Conservation (phyloP, 2,113 vertebrate species). For the Tenrec ecaudatus region DNA sequence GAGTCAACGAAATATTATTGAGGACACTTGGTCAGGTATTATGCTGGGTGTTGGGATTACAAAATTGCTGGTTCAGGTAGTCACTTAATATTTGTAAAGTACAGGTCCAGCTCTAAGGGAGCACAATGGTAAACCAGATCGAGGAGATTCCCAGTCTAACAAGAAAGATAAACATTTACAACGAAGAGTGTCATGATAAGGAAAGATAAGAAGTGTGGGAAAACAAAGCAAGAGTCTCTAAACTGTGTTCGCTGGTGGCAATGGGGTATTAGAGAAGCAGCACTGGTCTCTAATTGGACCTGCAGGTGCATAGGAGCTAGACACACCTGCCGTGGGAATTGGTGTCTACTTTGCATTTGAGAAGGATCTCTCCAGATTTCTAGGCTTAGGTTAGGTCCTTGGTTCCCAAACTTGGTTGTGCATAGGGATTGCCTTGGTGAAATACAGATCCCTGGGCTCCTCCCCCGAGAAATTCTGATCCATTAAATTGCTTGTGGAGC, state of each 20-base stretch:
- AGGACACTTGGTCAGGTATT: slow-evolving; percentile 12
- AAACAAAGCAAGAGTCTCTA: slow-evolving; percentile 45
- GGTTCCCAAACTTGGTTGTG: too few species aligned
- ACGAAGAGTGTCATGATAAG: slow-evolving; percentile 59
- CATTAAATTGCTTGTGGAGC: too few species aligned
- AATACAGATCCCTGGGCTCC: too few species aligned
- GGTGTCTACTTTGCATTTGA: slow-evolving; percentile 56
- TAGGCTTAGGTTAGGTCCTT: not conserved
- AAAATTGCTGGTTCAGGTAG: slow-evolving; percentile 32
- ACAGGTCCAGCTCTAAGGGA: slow-evolving; percentile 10
- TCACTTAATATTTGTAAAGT: slow-evolving; percentile 62
- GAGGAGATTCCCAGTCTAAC: slow-evolving; percentile 43
- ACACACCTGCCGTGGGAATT: not conserved
- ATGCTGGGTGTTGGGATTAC: slow-evolving; percentile 14
- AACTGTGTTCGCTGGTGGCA: not conserved
- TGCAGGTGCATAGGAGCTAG: not conserved
- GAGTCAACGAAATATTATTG: slow-evolving; percentile 57
- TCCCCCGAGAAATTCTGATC: too few species aligned
- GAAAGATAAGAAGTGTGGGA: slow-evolving; percentile 68
- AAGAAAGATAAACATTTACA: slow-evolving; percentile 65
- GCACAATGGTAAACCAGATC: slow-evolving; percentile 13
- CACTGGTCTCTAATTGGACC: not conserved
- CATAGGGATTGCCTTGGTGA: too few species aligned
- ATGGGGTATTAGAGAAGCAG: slow-evolving; percentile 2
- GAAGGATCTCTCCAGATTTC: slow-evolving; percentile 31